Base-by-base conservation (phyloP, 2,797 vertebrate genomes). In the Phoeniculus purpureus region DNA sequence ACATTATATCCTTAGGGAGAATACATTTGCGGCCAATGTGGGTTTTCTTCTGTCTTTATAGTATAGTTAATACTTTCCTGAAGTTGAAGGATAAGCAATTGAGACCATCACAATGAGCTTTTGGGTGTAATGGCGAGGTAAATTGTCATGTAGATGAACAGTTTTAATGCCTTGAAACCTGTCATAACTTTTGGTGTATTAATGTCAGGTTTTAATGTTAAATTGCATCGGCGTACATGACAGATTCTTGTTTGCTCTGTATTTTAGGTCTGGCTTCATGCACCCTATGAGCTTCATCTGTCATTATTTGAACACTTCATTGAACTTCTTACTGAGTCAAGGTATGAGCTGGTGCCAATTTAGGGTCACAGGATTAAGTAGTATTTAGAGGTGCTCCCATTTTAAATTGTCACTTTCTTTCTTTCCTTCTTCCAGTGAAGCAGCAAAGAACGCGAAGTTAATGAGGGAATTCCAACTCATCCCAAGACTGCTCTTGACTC, bases 241-340 rank as follows among this genome's bases (percentile, higher is more conserved):
- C 19, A 4, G n/a, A 7, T 7, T 1, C 22, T 25, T 82, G 1
- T n/a, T 72, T 80, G 13, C 80, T 94, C 71, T 95, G 6, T 92
- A 11, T 97, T 94, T 84, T 96, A 99, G 99, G 99, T 99, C 55
- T 99, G 99, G 99, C 98, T 99, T 71, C 99, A 99, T 37, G 99
- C 99, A 29, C 99, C 99, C 2, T 99, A 99, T 64, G 99, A 99
- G 87, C 98, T 99, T 94, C 99, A 99, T 92, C 98, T 99, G 91
- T 99, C 99, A 15, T 97, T 99, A 66, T 99, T 99, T 92, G 99
- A 99, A 89, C 99, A 99, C 96, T 99, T 99, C 94, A 99, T 98
- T 22, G 99, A 99, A 84, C 98, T 99, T 86, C 98, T 99, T 72
- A 99, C 99, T 13, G 99, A 99, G 95, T 99, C 99, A 77, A 99